These are phyloP conservation scores for Pseudochirops corinnae DNA, from an alignment of 2,797 vertebrate genomes.

Conservation along the genomic window DNA sequence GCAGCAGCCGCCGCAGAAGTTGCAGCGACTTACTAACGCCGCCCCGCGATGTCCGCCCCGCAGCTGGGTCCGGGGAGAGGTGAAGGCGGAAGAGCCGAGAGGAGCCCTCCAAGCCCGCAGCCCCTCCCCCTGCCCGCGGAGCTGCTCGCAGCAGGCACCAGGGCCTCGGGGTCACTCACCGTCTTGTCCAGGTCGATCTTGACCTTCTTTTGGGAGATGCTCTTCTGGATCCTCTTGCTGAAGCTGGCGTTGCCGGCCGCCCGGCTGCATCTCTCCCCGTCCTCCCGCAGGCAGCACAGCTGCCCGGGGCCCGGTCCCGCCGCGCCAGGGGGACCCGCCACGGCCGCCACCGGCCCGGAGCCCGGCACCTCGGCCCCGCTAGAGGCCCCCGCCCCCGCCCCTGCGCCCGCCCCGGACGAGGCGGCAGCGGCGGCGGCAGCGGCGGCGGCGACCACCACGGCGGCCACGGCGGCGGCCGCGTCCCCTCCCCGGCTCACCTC, in stretches of 20 bases:
- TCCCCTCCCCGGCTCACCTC: constrained; percentile 85
- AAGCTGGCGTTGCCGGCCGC: constrained; percentile 90
- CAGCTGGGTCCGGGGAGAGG: neutral
- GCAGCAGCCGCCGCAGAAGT: constrained; percentile 21
- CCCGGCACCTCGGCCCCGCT: constrained; percentile 58
- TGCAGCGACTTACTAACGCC: constrained; percentile 54
- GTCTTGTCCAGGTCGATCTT: constrained; percentile 90
- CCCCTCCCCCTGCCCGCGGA: neutral
- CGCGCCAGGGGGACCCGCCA: constrained; percentile 76
- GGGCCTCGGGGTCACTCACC: constrained; percentile 81
- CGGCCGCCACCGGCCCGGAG: constrained; percentile 57
- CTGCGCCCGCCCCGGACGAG: constrained; percentile 69
- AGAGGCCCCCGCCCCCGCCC: constrained; percentile 54
- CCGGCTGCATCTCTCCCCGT: constrained; percentile 87
- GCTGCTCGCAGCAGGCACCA: neutral
- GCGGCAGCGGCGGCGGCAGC: constrained; percentile 72
- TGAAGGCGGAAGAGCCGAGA: neutral
- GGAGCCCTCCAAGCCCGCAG: neutral
- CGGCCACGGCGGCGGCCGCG: constrained; percentile 79
- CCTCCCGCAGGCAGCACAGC: constrained; percentile 87
- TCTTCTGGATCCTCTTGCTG: constrained; percentile 90
- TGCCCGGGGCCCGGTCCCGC: constrained; percentile 89
- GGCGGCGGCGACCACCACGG: constrained; percentile 72
- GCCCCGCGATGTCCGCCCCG: neutral
- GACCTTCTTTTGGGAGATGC: constrained; percentile 91